Percentiles rank a stretch among this genome's conserved stretches.
phyloP scores from a whole-genome alignment of 2,113 vertebrate genomes.

The Colius striatus region DNA sequence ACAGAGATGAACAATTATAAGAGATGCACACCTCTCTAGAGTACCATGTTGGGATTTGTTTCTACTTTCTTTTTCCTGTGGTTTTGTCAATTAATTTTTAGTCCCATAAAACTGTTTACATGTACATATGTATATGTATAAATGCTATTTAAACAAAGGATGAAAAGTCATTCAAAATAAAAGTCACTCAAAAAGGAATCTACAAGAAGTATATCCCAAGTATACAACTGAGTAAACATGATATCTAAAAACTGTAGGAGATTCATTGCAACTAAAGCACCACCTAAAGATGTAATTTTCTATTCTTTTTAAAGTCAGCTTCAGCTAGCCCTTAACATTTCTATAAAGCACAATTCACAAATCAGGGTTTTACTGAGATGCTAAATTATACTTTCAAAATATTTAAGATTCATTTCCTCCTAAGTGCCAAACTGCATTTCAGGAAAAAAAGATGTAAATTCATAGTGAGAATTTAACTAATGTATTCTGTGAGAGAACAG shows the following conservation, averaged over 20 bases:
- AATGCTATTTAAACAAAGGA: neutral
- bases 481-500: constrained; percentile 62
- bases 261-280: neutral
- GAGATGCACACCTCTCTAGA: neutral
- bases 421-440: constrained; percentile 59
- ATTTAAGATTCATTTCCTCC: constrained; percentile 66
- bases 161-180: neutral
- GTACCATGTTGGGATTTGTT: neutral
- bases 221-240: neutral
- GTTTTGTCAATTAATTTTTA: neutral
- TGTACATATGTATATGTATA: neutral
- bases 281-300: constrained; percentile 3
- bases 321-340: constrained; percentile 11
- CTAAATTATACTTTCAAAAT: constrained; percentile 69
- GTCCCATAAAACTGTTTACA: neutral
- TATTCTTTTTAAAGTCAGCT: constrained; percentile 8
- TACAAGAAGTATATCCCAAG: neutral
- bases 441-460: constrained; percentile 56
- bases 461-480: constrained; percentile 57
- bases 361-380: constrained; percentile 22
- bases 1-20: neutral
- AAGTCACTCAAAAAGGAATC: neutral
- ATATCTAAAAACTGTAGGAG: neutral
- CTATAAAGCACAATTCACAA: constrained; percentile 17
- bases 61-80: neutral